phyloP scores from a whole-genome alignment of 2,888 invertebrate genomes.

The Tipula unca region DNA sequence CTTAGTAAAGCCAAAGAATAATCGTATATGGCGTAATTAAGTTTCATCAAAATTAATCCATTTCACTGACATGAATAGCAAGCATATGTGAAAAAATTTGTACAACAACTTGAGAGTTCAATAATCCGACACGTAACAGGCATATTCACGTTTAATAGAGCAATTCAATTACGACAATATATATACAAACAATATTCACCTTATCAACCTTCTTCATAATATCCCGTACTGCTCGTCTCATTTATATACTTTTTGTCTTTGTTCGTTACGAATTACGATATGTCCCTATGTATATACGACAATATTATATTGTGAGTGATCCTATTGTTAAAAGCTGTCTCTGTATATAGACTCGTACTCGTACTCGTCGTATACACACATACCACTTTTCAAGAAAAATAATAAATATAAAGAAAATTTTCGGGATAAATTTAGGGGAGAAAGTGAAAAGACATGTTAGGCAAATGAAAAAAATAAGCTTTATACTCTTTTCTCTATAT shows the following conservation, averaged over 20 bases:
- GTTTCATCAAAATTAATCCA: background rate
- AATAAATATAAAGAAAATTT: background rate
- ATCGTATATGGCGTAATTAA: background rate
- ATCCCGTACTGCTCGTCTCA: background rate
- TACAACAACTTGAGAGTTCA: background rate
- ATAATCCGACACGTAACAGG: background rate
- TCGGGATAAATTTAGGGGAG: background rate
- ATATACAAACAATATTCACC: background rate
- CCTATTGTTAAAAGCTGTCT: background rate
- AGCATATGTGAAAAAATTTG: background rate
- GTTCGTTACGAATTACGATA: background rate
- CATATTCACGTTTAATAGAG: constrained; percentile 8
- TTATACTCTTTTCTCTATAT: background rate
- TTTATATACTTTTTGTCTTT: background rate
- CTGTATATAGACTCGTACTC: background rate
- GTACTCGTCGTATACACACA: too few relatives aligned
- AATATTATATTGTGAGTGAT: background rate
- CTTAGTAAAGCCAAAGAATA: background rate
- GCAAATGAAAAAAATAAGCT: background rate
- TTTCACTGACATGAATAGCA: background rate
- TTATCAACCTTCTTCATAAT: background rate
- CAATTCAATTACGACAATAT: background rate
- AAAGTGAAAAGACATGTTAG: constrained; percentile 8
- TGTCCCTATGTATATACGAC: background rate
- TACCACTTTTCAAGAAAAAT: background rate